Evolutionary conservation across 2,113 vertebrate species (phyloP).

Genomic region (Microcebus griseorufus): DNA sequence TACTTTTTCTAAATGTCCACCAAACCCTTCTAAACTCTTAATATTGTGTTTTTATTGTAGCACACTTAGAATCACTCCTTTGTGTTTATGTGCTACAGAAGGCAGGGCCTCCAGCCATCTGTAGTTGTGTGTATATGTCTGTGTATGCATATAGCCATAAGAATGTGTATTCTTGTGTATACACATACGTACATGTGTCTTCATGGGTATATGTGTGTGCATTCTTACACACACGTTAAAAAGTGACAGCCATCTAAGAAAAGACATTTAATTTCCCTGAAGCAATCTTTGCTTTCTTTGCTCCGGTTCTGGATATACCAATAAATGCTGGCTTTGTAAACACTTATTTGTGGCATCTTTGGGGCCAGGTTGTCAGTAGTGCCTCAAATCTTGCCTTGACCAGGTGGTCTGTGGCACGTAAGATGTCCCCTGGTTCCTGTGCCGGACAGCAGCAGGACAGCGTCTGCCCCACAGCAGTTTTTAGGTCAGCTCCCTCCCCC

Average conservation of each 20-base stretch:
- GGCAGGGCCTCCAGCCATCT: background rate
- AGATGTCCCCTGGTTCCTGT: accelerated
- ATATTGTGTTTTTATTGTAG: background rate
- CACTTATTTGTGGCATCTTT: background rate
- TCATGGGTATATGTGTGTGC: background rate
- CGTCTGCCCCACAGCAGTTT: background rate
- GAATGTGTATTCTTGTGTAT: background rate
- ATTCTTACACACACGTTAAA: background rate
- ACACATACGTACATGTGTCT: background rate
- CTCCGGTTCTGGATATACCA: background rate
- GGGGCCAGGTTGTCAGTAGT: background rate
- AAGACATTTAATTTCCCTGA: background rate
- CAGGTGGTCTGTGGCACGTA: accelerated
- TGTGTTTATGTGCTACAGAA: background rate
- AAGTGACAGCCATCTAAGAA: background rate
- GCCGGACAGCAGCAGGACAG: background rate
- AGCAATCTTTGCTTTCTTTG: background rate
- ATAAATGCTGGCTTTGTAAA: background rate
- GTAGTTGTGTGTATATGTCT: constrained; percentile 7
- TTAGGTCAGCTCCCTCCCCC: background rate
- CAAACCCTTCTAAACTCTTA: background rate
- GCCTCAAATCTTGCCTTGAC: background rate
- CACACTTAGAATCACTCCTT: background rate
- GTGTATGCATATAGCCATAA: background rate
- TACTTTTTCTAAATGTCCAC: background rate